Base-by-base conservation (phyloP, 2,113 vertebrate species). In the Lycocorax pyrrhopterus region DNA sequence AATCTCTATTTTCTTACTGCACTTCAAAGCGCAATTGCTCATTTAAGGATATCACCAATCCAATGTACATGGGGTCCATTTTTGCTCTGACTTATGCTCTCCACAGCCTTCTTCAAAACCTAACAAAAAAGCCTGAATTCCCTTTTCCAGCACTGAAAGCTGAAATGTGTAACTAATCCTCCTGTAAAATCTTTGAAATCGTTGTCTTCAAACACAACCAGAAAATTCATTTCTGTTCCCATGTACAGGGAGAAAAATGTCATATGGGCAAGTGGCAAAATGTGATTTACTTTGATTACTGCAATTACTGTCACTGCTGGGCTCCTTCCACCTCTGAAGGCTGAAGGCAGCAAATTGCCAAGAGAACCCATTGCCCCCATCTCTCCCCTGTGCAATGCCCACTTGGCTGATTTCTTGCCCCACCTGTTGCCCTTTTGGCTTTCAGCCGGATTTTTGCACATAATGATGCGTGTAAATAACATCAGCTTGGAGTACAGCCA, bases 1-100 rank as follows among this genome's bases (percentile, higher is more conserved):
- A 95, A 89, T 81, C 89, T 69, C 83, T 81, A 9, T 95, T 93
- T 95, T 93, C 83, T 81, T 93, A 64, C 82, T 89, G 73, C 49
- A 52, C 95, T 94, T 96, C 93, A 94, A 93, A 94, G 84, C 10
- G 6, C 56, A 46, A 43, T 81, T 69, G 32, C 53, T 66, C 69
- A 66, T 96, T 89, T 83, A 43, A 77, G 71, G 68, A n/a, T 81
- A 88, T 41, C 73, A 81, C 59, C 6, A 25, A 44, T 27, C 29
- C 1, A 0, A 81, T 49, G 37, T 55, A 73, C 33, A 21, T 0
- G 49, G 72, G 60, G 37, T 51, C 64, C 59, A 19, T 35, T 93
- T 89, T 58, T 66, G 8, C 44, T 53, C 78, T 88, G 39, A 37
- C 27, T 95, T 71, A 44, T 3, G 64, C 53, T 94, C 92, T 78